Conservation (phyloP, 2,888 invertebrate genomes). For the Brenthis ino region DNA sequence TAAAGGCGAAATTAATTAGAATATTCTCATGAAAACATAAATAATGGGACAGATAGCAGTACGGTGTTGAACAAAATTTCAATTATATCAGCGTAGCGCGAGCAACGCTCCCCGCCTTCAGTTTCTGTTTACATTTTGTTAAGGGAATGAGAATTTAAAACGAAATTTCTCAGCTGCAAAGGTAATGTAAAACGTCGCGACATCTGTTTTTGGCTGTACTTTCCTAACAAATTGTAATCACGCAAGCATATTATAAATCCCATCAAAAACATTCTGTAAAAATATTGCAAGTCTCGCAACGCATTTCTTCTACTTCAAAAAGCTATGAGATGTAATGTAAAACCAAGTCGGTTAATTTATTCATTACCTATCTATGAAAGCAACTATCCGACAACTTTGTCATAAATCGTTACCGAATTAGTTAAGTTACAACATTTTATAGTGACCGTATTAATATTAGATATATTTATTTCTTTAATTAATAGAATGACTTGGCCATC, state of each 20-base stretch:
- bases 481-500: too few relatives aligned
- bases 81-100: constrained; percentile 64
- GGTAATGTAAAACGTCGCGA: constrained; percentile 56
- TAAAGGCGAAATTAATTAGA: constrained; percentile 58
- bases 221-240: constrained; percentile 31
- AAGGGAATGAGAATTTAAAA: constrained; percentile 75
- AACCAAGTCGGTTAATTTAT: too few relatives aligned
- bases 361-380: too few relatives aligned
- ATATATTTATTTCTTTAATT: too few relatives aligned
- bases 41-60: constrained; percentile 54
- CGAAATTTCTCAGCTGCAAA: constrained; percentile 70
- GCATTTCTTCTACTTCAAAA: too few relatives aligned
- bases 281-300: too few relatives aligned
- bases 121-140: constrained; percentile 76
- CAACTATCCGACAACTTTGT: too few relatives aligned
- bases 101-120: constrained; percentile 51
- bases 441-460: too few relatives aligned
- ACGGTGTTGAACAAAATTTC: constrained; percentile 67
- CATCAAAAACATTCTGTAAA: too few relatives aligned
- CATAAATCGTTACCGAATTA: too few relatives aligned
- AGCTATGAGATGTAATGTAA: too few relatives aligned
- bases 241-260: constrained; percentile 29
- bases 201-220: constrained; percentile 38
- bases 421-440: too few relatives aligned
- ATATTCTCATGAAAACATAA: constrained; percentile 58